Conservation (phyloP, 2,888 invertebrate species). For the Caenorhabditis parvicauda region DNA sequence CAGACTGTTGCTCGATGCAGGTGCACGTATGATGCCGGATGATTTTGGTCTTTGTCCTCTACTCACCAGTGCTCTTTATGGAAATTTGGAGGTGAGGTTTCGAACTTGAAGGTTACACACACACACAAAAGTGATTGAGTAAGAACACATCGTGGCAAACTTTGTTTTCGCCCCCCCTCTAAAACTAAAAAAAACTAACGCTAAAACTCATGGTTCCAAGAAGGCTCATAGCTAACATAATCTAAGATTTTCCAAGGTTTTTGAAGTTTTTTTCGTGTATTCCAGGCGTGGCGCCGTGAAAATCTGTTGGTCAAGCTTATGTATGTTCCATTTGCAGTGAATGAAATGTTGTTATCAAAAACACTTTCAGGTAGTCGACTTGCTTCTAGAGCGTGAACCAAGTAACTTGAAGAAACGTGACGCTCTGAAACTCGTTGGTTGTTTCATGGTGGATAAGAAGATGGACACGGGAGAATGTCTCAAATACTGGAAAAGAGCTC, state of each 20-base stretch:
- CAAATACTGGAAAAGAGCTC: slow-evolving; percentile 68
- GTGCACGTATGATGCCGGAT: slow-evolving; percentile 80
- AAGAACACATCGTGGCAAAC: background rate
- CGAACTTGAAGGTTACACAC: background rate
- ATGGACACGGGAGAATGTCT: slow-evolving; percentile 66
- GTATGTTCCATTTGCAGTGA: background rate
- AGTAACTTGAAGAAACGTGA: slow-evolving; percentile 23
- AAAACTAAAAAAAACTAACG: too few species aligned
- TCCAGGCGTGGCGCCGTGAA: background rate
- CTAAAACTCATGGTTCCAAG: too few species aligned
- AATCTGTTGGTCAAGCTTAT: background rate
- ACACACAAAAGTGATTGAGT: background rate
- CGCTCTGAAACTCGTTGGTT: slow-evolving; percentile 43
- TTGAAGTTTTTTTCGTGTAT: too few species aligned
- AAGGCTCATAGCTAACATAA: too few species aligned
- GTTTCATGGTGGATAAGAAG: slow-evolving; percentile 39
- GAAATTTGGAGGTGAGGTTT: slow-evolving; percentile 20
- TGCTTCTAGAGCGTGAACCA: slow-evolving; percentile 13
- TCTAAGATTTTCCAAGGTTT: too few species aligned
- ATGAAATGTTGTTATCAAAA: background rate
- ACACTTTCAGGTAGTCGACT: slow-evolving; percentile 17
- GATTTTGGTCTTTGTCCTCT: slow-evolving; percentile 83
- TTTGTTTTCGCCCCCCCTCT: background rate
- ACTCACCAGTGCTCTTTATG: slow-evolving; percentile 83
- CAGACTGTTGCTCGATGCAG: slow-evolving; percentile 80